Conservation (phyloP, 2,888 invertebrate species). For the Netelia fuscicornis region DNA sequence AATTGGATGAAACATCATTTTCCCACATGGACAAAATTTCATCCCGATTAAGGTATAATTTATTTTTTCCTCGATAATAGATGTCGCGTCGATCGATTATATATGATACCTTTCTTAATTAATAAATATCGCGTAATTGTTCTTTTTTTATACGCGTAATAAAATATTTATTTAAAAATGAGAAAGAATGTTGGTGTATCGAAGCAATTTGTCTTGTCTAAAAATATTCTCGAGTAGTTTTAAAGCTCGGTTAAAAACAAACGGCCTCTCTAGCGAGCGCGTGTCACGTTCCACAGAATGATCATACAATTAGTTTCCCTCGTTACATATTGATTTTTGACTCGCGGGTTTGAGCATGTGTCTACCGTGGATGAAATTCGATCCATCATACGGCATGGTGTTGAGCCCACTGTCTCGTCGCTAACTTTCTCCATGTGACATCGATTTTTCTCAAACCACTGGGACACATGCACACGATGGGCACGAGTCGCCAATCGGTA, state of each 20-base stretch:
- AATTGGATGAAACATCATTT: not conserved
- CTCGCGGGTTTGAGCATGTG: constrained; percentile 37
- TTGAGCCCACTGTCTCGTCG: constrained; percentile 25
- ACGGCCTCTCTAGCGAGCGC: constrained; percentile 26
- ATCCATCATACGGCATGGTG: constrained; percentile 56
- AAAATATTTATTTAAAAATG: too few relatives aligned
- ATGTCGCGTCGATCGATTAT: too few relatives aligned
- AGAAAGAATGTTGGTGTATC: too few relatives aligned
- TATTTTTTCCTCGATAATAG: too few relatives aligned
- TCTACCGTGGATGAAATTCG: constrained; percentile 51
- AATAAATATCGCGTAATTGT: too few relatives aligned
- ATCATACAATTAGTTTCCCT: constrained; percentile 34
- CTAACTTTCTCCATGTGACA: constrained; percentile 39
- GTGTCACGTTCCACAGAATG: constrained; percentile 32
- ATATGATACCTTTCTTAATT: too few relatives aligned
- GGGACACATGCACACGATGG: constrained; percentile 3
- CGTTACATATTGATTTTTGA: constrained; percentile 62
- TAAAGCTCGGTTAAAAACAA: constrained; percentile 9
- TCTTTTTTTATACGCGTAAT: too few relatives aligned
- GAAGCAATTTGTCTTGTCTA: too few relatives aligned
- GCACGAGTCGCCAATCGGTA: not conserved
- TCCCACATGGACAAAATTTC: not conserved
- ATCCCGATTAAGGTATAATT: not conserved
- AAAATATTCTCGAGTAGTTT: not conserved
- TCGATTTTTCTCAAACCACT: constrained; percentile 40